These are phyloP conservation scores for Lipotes vexillifer DNA, from an alignment of 2,113 vertebrate species.

Conservation along the genomic window DNA sequence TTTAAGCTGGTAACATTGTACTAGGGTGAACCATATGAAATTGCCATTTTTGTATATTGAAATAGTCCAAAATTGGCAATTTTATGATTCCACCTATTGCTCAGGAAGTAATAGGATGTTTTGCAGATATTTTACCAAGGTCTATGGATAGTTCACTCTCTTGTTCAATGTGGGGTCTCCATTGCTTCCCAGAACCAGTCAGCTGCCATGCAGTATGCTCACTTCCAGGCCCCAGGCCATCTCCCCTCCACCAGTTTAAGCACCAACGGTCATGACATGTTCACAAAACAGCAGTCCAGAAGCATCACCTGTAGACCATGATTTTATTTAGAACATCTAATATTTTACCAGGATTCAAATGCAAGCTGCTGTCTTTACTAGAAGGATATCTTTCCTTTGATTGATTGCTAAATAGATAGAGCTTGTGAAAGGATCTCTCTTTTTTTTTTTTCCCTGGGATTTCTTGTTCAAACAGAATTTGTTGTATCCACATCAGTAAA, in stretches of 20 bases:
- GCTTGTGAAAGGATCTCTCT: conserved; percentile 11
- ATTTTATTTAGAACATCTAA: conserved; percentile 41
- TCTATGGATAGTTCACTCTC: neutral
- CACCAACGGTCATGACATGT: neutral
- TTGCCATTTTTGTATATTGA: neutral
- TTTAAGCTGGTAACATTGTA: neutral
- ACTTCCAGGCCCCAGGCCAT: neutral
- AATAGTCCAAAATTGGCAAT: neutral
- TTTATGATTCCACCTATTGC: neutral
- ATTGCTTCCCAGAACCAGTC: neutral
- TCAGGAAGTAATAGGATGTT: neutral
- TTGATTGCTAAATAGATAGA: conserved; percentile 54
- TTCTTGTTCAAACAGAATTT: conserved; percentile 75
- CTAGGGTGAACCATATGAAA: neutral
- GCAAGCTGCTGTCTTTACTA: conserved; percentile 11
- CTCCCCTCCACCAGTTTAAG: neutral
- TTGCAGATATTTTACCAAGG: neutral
- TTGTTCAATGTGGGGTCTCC: neutral
- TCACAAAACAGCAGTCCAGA: neutral
- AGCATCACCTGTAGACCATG: neutral
- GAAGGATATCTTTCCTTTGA: conserved; percentile 34
- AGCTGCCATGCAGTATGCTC: neutral
- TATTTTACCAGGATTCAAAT: conserved; percentile 38
- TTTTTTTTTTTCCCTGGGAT: neutral
- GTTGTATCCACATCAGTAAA: conserved; percentile 66